phyloP scores from a whole-genome alignment of 2,888 invertebrate species.

The Idaea aversata region DNA sequence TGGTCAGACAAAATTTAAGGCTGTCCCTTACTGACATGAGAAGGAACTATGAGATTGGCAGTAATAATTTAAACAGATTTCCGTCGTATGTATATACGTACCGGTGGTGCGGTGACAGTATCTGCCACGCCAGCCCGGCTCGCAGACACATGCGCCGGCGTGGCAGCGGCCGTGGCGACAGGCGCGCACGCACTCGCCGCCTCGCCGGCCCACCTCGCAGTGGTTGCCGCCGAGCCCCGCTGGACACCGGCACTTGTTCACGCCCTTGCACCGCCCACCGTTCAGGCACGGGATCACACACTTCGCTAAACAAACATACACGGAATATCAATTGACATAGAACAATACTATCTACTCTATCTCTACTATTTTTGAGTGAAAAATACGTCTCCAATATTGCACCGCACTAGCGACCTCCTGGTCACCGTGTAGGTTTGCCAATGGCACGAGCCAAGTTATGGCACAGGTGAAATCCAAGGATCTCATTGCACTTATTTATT shows the following conservation, averaged over 20 bases:
- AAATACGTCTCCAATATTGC: too few relatives aligned
- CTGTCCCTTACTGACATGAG: too few relatives aligned
- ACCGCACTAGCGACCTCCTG: too few relatives aligned
- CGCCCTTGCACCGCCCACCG: slow-evolving; percentile 93
- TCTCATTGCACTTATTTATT: too few relatives aligned
- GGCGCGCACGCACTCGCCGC: slow-evolving; percentile 86
- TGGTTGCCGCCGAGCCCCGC: slow-evolving; percentile 92
- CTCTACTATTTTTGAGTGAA: too few relatives aligned
- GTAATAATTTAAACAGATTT: too few relatives aligned
- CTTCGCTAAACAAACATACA: slow-evolving; percentile 80
- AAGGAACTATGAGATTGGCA: too few relatives aligned
- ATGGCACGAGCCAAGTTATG: too few relatives aligned
- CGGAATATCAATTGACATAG: not conserved
- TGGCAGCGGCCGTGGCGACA: slow-evolving; percentile 90
- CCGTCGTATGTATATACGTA: slow-evolving; percentile 15
- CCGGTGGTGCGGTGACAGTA: slow-evolving; percentile 88
- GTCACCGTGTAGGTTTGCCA: too few relatives aligned
- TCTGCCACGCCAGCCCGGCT: slow-evolving; percentile 91
- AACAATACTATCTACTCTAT: not conserved
- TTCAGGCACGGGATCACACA: slow-evolving; percentile 95
- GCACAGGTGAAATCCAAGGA: too few relatives aligned
- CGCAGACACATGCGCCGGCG: slow-evolving; percentile 87
- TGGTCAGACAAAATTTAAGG: too few relatives aligned
- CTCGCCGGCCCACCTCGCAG: slow-evolving; percentile 92
- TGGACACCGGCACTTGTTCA: slow-evolving; percentile 94